phyloP scores from a whole-genome alignment of 2,888 invertebrate species.

The Habroteleia sp. region DNA sequence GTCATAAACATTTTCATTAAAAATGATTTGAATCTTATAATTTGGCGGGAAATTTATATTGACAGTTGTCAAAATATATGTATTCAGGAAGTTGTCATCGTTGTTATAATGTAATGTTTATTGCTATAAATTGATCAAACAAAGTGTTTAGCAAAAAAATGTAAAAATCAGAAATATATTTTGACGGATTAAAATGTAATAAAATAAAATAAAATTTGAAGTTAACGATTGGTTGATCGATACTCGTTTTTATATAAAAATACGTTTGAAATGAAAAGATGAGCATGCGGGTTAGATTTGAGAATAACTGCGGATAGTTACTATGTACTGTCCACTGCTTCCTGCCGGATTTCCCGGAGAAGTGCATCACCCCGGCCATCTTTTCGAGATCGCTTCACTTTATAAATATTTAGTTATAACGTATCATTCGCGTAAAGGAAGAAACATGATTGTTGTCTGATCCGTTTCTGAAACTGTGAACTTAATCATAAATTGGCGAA shows the following conservation, averaged over 20 bases:
- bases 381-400: slow-evolving; percentile 19
- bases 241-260: slow-evolving; percentile 9
- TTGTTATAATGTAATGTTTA: too few relatives aligned
- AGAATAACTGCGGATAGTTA: slow-evolving; percentile 76
- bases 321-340: slow-evolving; percentile 90
- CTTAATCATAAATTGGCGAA: background rate
- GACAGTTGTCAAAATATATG: too few relatives aligned
- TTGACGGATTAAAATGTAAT: too few relatives aligned
- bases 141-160: too few relatives aligned
- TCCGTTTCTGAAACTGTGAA: too few relatives aligned
- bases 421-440: slow-evolving; percentile 7
- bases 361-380: slow-evolving; percentile 84
- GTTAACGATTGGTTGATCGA: slow-evolving; percentile 3
- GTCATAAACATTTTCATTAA: too few relatives aligned
- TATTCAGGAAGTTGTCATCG: too few relatives aligned
- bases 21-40: too few relatives aligned
- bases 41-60: too few relatives aligned
- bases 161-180: too few relatives aligned
- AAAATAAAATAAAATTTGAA: too few relatives aligned
- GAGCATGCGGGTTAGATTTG: background rate
- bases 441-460: slow-evolving; percentile 13
- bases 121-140: too few relatives aligned
- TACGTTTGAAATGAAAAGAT: slow-evolving; percentile 19
- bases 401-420: slow-evolving; percentile 13
- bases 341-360: slow-evolving; percentile 84